These are phyloP conservation scores for Centropus bengalensis DNA, from an alignment of 2,113 vertebrate genomes.

Conservation along the genomic window DNA sequence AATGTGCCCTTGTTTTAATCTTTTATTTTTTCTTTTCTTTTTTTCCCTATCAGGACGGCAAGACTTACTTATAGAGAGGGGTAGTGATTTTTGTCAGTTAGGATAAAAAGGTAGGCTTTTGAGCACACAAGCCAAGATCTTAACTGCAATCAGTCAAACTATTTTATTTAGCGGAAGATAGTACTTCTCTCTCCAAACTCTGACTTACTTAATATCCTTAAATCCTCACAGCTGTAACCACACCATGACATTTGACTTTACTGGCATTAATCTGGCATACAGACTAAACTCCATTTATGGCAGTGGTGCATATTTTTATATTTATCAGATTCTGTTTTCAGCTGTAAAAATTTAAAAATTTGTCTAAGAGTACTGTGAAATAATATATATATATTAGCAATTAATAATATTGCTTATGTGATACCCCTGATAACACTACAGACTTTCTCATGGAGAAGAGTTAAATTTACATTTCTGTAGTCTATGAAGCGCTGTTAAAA, in stretches of 20 bases:
- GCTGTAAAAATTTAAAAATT: background rate
- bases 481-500: background rate
- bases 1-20: background rate
- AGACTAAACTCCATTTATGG: background rate
- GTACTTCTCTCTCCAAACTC: background rate
- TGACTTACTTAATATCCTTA: background rate
- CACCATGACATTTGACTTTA: background rate
- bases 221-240: background rate
- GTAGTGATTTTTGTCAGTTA: background rate
- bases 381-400: background rate
- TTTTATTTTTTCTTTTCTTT: background rate
- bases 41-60: background rate
- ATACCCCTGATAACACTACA: background rate
- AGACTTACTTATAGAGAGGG: background rate
- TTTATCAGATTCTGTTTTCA: background rate
- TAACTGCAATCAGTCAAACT: background rate
- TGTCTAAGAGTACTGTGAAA: background rate
- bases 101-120: background rate
- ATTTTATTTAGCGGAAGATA: background rate
- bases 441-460: background rate
- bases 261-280: background rate
- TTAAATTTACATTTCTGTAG: background rate
- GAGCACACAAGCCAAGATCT: background rate
- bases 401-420: background rate
- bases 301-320: background rate